Evolutionary conservation across 2,113 vertebrate genomes (phyloP).

Genomic region (Marmota flaviventris): DNA sequence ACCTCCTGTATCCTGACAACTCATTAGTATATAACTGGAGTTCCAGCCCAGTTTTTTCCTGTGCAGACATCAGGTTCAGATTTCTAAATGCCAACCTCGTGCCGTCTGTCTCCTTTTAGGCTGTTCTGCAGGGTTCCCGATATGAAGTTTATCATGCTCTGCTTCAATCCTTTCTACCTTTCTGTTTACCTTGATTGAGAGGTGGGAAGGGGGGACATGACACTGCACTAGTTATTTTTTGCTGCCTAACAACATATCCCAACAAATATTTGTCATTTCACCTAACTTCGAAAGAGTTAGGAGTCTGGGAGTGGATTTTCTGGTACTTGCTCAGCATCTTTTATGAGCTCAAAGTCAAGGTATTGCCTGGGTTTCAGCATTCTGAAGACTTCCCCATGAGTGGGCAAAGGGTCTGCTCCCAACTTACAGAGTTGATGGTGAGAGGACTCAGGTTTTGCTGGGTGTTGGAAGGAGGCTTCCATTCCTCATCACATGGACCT

Average conservation of each 20-base stretch:
- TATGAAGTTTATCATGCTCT: neutral
- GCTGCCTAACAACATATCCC: neutral
- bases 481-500: neutral
- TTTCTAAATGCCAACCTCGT: neutral
- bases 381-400: neutral
- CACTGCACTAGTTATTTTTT: neutral
- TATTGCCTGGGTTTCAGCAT: neutral
- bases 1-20: neutral
- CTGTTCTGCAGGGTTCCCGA: neutral
- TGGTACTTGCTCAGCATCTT: neutral
- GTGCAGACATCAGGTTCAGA: neutral
- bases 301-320: neutral
- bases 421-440: neutral
- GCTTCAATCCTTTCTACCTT: neutral
- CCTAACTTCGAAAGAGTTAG: neutral
- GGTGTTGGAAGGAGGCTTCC: neutral
- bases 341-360: neutral
- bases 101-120: neutral
- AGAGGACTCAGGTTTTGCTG: neutral
- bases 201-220: neutral
- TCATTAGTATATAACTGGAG: neutral
- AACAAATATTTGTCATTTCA: neutral
- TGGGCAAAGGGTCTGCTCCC: neutral
- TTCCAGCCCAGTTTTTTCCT: neutral
- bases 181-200: constrained; percentile 23